Percentiles rank a stretch among this genome's conserved stretches.
Evolutionary conservation across 2,888 invertebrate species (phyloP).

Genomic region (Tetranychus piercei): DNA sequence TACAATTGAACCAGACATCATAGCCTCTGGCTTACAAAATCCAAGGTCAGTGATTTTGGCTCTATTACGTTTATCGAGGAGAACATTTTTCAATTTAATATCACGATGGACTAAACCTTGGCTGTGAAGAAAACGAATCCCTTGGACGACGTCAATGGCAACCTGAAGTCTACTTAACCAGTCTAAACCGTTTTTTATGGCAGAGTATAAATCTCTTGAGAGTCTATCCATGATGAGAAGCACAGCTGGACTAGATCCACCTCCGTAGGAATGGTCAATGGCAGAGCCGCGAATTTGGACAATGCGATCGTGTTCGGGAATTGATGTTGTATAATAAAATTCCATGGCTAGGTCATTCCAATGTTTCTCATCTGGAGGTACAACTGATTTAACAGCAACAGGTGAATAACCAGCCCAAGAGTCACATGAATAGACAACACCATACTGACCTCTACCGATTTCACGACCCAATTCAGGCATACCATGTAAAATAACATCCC

Average conservation of each 20-base stretch:
- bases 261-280: constrained; percentile 52
- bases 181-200: constrained; percentile 47
- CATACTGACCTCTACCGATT: constrained; percentile 60
- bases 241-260: constrained; percentile 51
- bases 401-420: constrained; percentile 53
- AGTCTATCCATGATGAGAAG: constrained; percentile 57
- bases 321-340: constrained; percentile 70
- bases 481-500: constrained; percentile 55
- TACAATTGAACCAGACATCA: constrained; percentile 73
- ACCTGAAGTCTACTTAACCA: constrained; percentile 45
- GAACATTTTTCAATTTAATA: constrained; percentile 69
- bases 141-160: constrained; percentile 63
- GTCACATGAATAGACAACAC: constrained; percentile 64
- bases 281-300: constrained; percentile 45
- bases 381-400: constrained; percentile 66
- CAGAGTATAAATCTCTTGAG: constrained; percentile 57
- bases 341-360: constrained; percentile 79
- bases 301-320: constrained; percentile 60
- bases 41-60: constrained; percentile 71
- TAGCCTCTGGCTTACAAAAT: constrained; percentile 71
- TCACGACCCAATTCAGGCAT: constrained; percentile 33
- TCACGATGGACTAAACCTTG: constrained; percentile 71
- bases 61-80: constrained; percentile 51
- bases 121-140: constrained; percentile 69
- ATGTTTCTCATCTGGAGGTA: constrained; percentile 68